A percentile compares a stretch with the other conserved stretches of the same genome.
Conservation (phyloP, 2,113 vertebrate species). For the Channa argus region DNA sequence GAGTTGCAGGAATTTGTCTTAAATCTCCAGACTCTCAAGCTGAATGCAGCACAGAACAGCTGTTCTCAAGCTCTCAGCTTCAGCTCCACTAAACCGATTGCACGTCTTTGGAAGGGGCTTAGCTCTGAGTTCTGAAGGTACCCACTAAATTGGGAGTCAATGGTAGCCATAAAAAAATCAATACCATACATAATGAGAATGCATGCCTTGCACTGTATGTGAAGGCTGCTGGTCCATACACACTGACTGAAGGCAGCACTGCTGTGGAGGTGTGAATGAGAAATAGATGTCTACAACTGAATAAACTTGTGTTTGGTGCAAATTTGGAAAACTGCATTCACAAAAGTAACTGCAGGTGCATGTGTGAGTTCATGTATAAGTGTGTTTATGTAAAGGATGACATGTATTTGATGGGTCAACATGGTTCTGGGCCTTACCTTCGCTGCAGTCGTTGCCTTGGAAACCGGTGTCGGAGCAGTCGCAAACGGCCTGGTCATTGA, state of each 20-base stretch:
- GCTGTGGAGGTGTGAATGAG: slow-evolving; percentile 59
- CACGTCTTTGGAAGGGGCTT: slow-evolving; percentile 27
- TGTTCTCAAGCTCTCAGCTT: slow-evolving; percentile 39
- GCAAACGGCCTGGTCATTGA: slow-evolving; percentile 92
- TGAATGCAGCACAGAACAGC: slow-evolving; percentile 31
- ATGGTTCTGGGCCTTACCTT: slow-evolving; percentile 91
- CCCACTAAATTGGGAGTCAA: slow-evolving; percentile 46
- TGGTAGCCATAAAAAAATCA: slow-evolving; percentile 59
- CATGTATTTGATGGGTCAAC: slow-evolving; percentile 75
- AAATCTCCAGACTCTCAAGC: slow-evolving; percentile 24
- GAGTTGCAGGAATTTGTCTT: slow-evolving; percentile 37
- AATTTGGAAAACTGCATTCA: slow-evolving; percentile 14
- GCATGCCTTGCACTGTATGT: slow-evolving; percentile 62
- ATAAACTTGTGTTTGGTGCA: slow-evolving; percentile 18
- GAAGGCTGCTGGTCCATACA: slow-evolving; percentile 52
- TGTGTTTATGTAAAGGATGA: slow-evolving; percentile 57
- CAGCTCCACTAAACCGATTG: slow-evolving; percentile 38
- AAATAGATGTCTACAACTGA: slow-evolving; percentile 42
- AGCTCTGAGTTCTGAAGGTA: slow-evolving; percentile 36
- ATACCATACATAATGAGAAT: slow-evolving; percentile 65
- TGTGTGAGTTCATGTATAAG: slow-evolving; percentile 26
- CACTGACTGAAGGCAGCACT: slow-evolving; percentile 24
- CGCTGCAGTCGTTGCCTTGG: slow-evolving; percentile 98
- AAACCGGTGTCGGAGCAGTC: slow-evolving; percentile 97
- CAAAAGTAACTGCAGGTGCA: slow-evolving; percentile 11